Conservation (phyloP, 2,888 invertebrate genomes). For the Scaptomyza parva region DNA sequence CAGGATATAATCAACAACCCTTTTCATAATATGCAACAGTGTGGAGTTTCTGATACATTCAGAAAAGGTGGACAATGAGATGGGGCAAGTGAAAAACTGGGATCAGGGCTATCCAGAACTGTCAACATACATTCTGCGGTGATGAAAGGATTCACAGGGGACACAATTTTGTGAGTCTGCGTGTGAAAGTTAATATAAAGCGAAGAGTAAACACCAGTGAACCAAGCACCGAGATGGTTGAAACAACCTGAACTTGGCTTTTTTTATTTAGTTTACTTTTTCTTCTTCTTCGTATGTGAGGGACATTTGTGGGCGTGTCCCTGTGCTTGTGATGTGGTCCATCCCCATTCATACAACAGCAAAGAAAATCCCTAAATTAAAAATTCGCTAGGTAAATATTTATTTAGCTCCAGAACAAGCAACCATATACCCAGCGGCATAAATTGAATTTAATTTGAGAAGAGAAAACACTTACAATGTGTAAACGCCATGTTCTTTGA, state of each 20-base stretch:
- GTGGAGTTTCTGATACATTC: constrained; percentile 14
- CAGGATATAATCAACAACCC: neutral
- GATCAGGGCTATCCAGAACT: constrained; percentile 16
- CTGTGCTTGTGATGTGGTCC: constrained; percentile 28
- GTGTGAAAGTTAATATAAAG: constrained; percentile 60
- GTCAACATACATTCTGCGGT: constrained; percentile 36
- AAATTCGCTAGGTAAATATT: constrained; percentile 49
- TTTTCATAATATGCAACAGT: neutral
- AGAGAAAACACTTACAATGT: constrained; percentile 4
- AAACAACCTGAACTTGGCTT: constrained; percentile 11
- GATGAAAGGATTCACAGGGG: constrained; percentile 13
- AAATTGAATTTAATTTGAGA: constrained; percentile 19
- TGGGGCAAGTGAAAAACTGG: neutral
- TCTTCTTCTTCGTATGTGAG: neutral
- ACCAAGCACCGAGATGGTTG: constrained; percentile 28
- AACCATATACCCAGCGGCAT: neutral
- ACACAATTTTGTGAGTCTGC: constrained; percentile 28
- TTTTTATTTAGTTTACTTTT: constrained; percentile 8
- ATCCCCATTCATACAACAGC: constrained; percentile 3
- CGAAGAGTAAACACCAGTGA: constrained; percentile 44
- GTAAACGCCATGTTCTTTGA: neutral
- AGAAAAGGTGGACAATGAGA: neutral
- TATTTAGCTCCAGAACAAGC: constrained; percentile 29
- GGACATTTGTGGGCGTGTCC: neutral
- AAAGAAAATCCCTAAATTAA: constrained; percentile 40